Evolutionary conservation across 2,888 invertebrate genomes (phyloP).

Genomic region (Sepioteuthis lessoniana): DNA sequence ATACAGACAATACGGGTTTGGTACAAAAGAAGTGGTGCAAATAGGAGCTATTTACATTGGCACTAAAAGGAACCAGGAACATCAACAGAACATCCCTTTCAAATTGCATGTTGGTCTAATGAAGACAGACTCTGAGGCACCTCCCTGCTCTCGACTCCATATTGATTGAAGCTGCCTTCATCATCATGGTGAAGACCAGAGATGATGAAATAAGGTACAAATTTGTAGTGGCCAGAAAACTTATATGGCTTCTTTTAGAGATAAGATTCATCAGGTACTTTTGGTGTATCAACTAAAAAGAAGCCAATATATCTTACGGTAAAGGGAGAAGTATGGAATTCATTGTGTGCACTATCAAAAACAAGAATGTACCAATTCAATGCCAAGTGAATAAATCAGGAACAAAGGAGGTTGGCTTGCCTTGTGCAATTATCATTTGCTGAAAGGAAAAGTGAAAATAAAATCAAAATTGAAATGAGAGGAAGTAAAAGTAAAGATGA

Average conservation of each 20-base stretch:
- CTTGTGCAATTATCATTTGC: neutral
- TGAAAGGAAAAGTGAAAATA: neutral
- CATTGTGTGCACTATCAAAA: neutral
- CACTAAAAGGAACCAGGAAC: conserved; percentile 17
- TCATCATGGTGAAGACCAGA: neutral
- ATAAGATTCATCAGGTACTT: neutral
- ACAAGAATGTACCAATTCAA: neutral
- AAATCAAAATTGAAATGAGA: neutral
- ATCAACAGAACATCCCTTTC: conserved; percentile 1
- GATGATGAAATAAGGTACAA: neutral
- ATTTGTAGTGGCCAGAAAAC: neutral
- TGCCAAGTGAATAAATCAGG: neutral
- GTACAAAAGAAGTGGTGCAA: neutral
- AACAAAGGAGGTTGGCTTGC: neutral
- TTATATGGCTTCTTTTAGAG: neutral
- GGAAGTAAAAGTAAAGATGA: neutral
- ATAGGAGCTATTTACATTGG: conserved; percentile 10
- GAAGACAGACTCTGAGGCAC: neutral
- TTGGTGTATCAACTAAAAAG: neutral
- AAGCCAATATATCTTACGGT: neutral
- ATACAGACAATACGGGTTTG: neutral
- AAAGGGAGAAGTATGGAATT: neutral
- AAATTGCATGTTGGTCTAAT: neutral
- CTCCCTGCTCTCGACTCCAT: neutral
- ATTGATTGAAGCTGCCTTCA: neutral